phyloP scores from a whole-genome alignment of 2,888 invertebrate species.

The Onchidella celtica region DNA sequence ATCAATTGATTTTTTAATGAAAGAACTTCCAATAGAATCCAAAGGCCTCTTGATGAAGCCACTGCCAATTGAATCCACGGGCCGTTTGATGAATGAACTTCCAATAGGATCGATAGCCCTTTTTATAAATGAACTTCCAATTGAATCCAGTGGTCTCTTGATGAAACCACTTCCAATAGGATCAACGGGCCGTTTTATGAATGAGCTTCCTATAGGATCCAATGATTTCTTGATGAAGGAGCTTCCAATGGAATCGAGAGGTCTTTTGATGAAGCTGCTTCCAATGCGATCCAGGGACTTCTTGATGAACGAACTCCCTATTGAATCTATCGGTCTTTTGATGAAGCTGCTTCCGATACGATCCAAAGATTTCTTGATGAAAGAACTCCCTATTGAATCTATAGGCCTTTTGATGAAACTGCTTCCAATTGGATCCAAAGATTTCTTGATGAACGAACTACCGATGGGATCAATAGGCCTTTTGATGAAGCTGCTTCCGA shows the following conservation, averaged over 20 bases:
- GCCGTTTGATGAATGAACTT: slow-evolving; percentile 21
- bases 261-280: slow-evolving; percentile 5
- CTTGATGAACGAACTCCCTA: slow-evolving; percentile 10
- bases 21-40: slow-evolving; percentile 4
- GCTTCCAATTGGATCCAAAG: slow-evolving; percentile 36
- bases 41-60: neutral
- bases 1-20: slow-evolving; percentile 20
- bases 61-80: slow-evolving; percentile 32
- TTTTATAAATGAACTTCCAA: slow-evolving; percentile 23
- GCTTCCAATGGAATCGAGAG: slow-evolving; percentile 18
- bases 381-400: slow-evolving; percentile 15
- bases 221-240: neutral
- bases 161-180: slow-evolving; percentile 18
- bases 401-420: neutral
- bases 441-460: neutral
- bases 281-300: slow-evolving; percentile 2
- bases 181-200: slow-evolving; percentile 3
- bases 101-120: neutral
- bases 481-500: slow-evolving; percentile 14
- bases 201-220: slow-evolving; percentile 7
- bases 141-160: neutral
- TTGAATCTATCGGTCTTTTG: slow-evolving; percentile 12
- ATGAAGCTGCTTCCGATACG: slow-evolving; percentile 23
- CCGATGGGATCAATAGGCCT: neutral
- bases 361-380: slow-evolving; percentile 3